phyloP scores from a whole-genome alignment of 2,888 invertebrate genomes.

The Meiosimyza decipiens region DNA sequence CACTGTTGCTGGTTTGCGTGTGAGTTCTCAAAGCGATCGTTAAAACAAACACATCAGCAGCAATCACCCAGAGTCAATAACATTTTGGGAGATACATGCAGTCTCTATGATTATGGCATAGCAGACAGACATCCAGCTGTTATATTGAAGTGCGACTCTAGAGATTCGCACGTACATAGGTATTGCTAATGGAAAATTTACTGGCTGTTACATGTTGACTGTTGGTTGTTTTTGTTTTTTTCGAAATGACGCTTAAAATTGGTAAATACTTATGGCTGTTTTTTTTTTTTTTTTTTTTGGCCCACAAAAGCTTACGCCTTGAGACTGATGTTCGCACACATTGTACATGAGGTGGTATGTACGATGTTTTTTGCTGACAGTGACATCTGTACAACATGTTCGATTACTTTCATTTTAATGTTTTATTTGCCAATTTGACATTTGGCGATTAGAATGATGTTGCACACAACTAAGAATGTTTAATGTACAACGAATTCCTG shows the following conservation, averaged over 20 bases:
- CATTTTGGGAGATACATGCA: not conserved
- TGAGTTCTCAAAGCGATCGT: slow-evolving; percentile 3
- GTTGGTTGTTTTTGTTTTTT: no score
- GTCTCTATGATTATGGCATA: no score
- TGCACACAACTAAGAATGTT: not conserved
- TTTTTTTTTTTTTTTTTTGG: not conserved
- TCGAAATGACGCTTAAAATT: not conserved
- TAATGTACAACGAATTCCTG: not conserved
- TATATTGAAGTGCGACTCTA: slow-evolving; percentile 10
- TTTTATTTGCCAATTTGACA: not conserved
- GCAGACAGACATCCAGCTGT: slow-evolving; percentile 9
- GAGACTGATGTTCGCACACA: slow-evolving; percentile 26
- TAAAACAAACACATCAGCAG: not conserved
- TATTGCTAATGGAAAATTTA: not conserved
- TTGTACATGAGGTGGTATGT: not conserved
- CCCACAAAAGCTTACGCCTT: not conserved
- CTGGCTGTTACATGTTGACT: not conserved
- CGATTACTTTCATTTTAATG: slow-evolving; percentile 5
- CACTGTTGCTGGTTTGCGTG: not conserved
- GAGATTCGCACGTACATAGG: not conserved
- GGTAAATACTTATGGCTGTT: not conserved
- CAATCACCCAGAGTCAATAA: not conserved
- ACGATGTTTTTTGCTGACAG: slow-evolving; percentile 13
- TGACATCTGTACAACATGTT: slow-evolving; percentile 30
- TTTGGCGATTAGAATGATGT: not conserved